Base-by-base conservation (phyloP, 2,888 invertebrate genomes). In the Ormyrus rosae region DNA sequence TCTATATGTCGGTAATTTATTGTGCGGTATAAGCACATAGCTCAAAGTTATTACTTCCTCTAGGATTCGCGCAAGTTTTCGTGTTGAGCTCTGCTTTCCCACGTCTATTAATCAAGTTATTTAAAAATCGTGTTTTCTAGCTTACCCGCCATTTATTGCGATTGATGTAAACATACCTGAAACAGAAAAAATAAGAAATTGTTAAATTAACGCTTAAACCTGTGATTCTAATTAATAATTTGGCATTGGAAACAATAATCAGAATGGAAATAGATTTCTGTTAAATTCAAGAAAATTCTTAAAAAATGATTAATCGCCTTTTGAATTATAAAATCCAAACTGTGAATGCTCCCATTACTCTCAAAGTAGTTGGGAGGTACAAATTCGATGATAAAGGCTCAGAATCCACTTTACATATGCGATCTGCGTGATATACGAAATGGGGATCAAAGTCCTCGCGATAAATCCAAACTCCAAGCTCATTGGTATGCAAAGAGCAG, bases 401-500 rank as follows among this genome's bases (percentile, higher is more conserved):
- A 19, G 45, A 45, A 48, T 51, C 67, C 53, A 10, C 53, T 53
- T 9, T 56, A 69, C 45, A 45, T 55, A 60, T 48, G 3, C 50
- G 13, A 19, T 50, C 11, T 19, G 5, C 2, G 8, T 45, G 58
- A 60, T 13, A 13, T 56, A 69, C n/a, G 53, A 45, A 46, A 9
- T 1, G 1, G n/a, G 56, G 56, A 56, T 34, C n/a, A 51, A 72
- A 63, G 10, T 72, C 63, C 51, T 6, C 45, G 0, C 60, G 51
- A 75, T 75, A 75, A 75, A 75, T 75, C 60, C 51, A 60, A 51
- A 10, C 45, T 9, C 9, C 8, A 7, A 3, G 45, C 64, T 73
- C 75, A 68, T 75, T 67, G 60, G 60, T 68, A 75, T 61, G 75
- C 68, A 68, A 75, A 68, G 68, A 75, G 68, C 19, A 55, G 48